A percentile compares a stretch with the other conserved stretches of the same genome.
These are phyloP conservation scores for Pungitius pungitius DNA, from an alignment of 2,113 vertebrate species.

Conservation along the genomic window DNA sequence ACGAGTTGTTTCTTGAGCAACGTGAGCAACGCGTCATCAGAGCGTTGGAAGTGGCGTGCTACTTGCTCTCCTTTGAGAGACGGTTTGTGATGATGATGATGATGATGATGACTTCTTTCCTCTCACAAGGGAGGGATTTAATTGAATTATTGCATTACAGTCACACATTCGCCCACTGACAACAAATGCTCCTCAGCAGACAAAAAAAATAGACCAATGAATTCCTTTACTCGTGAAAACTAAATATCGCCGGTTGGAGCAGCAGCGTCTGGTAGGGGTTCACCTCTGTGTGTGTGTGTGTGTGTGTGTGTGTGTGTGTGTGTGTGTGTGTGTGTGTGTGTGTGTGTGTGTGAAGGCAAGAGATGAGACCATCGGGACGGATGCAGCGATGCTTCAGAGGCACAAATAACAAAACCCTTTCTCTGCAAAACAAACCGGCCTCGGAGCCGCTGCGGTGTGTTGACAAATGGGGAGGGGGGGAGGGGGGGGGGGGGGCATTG, in stretches of 20 bases:
- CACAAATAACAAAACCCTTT: constrained; percentile 48
- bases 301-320: too few relatives aligned
- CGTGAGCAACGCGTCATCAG: too few relatives aligned
- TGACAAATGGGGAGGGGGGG: constrained; percentile 63
- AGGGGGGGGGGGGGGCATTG: constrained; percentile 38
- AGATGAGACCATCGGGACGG: too few relatives aligned
- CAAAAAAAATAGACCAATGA: constrained; percentile 54
- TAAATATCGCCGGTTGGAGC: constrained; percentile 65
- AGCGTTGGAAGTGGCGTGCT: not conserved
- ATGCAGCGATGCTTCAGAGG: constrained; percentile 71
- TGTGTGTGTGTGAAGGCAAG: too few relatives aligned
- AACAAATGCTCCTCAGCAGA: constrained; percentile 53
- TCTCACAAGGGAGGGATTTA: constrained; percentile 31
- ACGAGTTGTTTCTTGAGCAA: too few relatives aligned
- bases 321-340: too few relatives aligned
- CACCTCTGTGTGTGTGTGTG: constrained; percentile 18
- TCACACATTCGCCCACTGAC: constrained; percentile 41
- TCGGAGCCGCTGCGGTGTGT: constrained; percentile 64
- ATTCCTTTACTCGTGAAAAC: constrained; percentile 64
- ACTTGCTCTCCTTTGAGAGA: not conserved
- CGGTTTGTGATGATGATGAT: too few relatives aligned
- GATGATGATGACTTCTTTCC: constrained; percentile 14
- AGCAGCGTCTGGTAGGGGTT: constrained; percentile 69
- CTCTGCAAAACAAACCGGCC: constrained; percentile 67
- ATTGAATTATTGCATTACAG: constrained; percentile 40